A percentile compares a stretch with the other conserved stretches of the same genome.
These are phyloP conservation scores for Nyctibius grandis DNA, from an alignment of 2,797 vertebrate species.

Conservation along the genomic window DNA sequence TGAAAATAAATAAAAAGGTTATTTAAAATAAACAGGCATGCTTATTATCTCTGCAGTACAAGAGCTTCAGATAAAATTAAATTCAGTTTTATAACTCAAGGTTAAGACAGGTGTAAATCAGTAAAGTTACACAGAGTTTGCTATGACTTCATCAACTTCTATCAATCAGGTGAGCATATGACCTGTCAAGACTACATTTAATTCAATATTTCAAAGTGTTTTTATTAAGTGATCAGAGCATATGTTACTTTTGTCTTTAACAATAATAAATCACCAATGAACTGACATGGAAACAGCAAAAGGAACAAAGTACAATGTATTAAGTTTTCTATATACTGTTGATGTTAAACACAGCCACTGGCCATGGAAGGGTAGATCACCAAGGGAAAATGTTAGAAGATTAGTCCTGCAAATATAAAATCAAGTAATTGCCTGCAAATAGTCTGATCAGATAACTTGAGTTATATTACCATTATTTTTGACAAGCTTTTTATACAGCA, in stretches of 20 bases:
- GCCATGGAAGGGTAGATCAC: neutral
- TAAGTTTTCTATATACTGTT: constrained; percentile 23
- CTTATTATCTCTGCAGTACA: neutral
- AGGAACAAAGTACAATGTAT: neutral
- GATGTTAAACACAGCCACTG: neutral
- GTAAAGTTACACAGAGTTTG: neutral
- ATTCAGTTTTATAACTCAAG: neutral
- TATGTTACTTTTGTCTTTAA: neutral
- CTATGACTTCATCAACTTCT: neutral
- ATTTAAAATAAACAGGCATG: neutral
- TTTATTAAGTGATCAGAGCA: constrained; percentile 12
- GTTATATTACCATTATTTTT: neutral
- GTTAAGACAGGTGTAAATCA: constrained; percentile 21
- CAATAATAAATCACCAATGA: neutral
- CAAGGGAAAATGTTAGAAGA: neutral
- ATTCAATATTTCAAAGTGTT: neutral
- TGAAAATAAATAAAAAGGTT: neutral
- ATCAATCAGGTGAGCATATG: neutral
- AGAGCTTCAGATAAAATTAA: neutral
- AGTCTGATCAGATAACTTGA: neutral
- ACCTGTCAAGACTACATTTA: neutral
- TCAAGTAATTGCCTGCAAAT: constrained; percentile 18
- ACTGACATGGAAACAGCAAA: neutral
- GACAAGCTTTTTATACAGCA: neutral
- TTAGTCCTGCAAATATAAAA: constrained; percentile 28